Evolutionary conservation across 2,888 invertebrate species (phyloP).

Genomic region (Drosophila atripex): DNA sequence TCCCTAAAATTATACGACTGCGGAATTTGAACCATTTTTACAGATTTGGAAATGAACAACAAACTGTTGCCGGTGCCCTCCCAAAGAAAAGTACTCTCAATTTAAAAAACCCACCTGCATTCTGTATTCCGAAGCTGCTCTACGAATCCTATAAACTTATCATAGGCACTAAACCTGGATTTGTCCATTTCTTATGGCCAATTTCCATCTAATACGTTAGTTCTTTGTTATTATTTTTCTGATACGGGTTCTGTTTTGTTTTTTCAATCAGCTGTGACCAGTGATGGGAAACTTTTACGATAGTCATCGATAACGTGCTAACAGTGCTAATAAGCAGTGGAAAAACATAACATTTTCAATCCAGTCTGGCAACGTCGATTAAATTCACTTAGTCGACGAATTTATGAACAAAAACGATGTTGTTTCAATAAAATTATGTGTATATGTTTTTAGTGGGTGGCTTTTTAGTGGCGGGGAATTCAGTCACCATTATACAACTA

Average conservation of each 20-base stretch:
- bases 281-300: neutral
- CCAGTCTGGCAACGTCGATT: neutral
- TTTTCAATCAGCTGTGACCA: neutral
- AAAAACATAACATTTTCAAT: neutral
- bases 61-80: constrained; percentile 67
- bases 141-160: constrained; percentile 80
- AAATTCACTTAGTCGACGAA: too few relatives aligned
- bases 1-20: neutral
- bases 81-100: neutral
- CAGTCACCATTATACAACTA: too few relatives aligned
- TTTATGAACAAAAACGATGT: too few relatives aligned
- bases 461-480: too few relatives aligned
- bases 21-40: neutral
- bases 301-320: neutral
- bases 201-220: neutral
- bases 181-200: constrained; percentile 72
- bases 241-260: constrained; percentile 46
- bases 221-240: constrained; percentile 23
- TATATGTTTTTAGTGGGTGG: too few relatives aligned
- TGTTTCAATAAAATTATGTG: too few relatives aligned
- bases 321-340: neutral
- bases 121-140: constrained; percentile 83
- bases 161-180: constrained; percentile 76
- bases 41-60: constrained; percentile 22
- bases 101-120: constrained; percentile 80